Conservation (phyloP, 2,113 vertebrate genomes). For the Cebidichthys violaceus region DNA sequence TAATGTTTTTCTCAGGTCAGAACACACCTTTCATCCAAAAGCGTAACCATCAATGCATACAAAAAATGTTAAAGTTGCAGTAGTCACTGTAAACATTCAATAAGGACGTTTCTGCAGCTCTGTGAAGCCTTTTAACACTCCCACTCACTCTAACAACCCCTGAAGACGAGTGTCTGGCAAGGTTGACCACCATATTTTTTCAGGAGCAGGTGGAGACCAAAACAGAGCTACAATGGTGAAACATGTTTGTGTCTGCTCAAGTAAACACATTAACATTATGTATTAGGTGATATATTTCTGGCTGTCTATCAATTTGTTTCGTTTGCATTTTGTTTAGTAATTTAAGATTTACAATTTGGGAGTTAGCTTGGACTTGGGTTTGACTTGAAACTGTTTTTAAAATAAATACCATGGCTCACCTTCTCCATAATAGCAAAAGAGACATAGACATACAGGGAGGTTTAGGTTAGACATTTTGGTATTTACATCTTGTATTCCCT, state of each 20-base stretch:
- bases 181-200: background rate
- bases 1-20: background rate
- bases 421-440: background rate
- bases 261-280: too few species aligned
- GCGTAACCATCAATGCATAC: background rate
- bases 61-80: background rate
- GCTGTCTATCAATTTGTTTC: background rate
- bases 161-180: background rate
- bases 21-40: background rate
- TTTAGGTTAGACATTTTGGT: background rate
- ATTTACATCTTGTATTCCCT: background rate
- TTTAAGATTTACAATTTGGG: background rate
- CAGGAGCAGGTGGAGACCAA: background rate
- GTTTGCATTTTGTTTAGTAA: background rate
- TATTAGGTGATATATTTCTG: background rate
- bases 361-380: background rate
- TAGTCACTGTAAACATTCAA: background rate
- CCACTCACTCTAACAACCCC: background rate
- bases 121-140: background rate
- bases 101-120: too few species aligned
- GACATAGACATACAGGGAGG: background rate
- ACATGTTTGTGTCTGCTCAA: too few species aligned
- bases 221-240: background rate
- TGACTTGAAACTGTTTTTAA: background rate
- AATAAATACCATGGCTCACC: background rate